A percentile compares a stretch with the other conserved stretches of the same genome.
Conservation (phyloP, 2,888 invertebrate genomes). For the Agonopterix heracliana region DNA sequence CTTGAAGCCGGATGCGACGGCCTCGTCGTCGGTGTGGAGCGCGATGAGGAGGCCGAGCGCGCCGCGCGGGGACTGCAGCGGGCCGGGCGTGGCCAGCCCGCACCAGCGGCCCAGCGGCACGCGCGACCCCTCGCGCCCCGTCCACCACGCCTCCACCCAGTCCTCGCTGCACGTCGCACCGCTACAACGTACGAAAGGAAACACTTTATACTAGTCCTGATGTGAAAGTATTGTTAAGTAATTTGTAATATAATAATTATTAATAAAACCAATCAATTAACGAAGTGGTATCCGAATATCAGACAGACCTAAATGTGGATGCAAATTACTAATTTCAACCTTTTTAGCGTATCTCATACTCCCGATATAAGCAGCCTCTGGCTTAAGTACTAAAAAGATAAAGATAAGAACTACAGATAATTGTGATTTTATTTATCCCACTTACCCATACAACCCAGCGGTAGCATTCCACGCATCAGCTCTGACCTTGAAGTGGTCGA, state of each 20-base stretch:
- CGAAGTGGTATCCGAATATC: too few relatives aligned
- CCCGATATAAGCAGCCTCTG: too few relatives aligned
- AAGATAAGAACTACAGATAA: too few relatives aligned
- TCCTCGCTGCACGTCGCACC: constrained; percentile 90
- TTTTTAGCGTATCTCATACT: too few relatives aligned
- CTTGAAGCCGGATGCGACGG: constrained; percentile 96
- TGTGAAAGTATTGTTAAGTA: too few relatives aligned
- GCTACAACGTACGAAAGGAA: constrained; percentile 50
- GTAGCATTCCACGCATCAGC: constrained; percentile 88
- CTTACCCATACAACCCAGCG: constrained; percentile 67
- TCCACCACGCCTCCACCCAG: constrained; percentile 95
- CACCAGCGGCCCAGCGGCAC: constrained; percentile 95
- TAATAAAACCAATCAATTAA: too few relatives aligned
- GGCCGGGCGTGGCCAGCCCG: constrained; percentile 93
- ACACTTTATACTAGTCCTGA: not conserved
- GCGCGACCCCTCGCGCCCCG: constrained; percentile 88
- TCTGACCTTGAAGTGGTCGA: constrained; percentile 93
- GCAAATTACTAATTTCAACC: too few relatives aligned
- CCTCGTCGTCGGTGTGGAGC: constrained; percentile 90
- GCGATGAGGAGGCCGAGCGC: constrained; percentile 91
- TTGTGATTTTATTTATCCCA: not conserved
- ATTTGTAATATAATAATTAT: too few relatives aligned
- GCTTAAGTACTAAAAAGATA: too few relatives aligned
- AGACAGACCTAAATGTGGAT: too few relatives aligned
- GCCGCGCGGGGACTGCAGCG: constrained; percentile 93